Base-by-base conservation (phyloP, 2,888 invertebrate species). In the Pyrocoelia pectoralis region DNA sequence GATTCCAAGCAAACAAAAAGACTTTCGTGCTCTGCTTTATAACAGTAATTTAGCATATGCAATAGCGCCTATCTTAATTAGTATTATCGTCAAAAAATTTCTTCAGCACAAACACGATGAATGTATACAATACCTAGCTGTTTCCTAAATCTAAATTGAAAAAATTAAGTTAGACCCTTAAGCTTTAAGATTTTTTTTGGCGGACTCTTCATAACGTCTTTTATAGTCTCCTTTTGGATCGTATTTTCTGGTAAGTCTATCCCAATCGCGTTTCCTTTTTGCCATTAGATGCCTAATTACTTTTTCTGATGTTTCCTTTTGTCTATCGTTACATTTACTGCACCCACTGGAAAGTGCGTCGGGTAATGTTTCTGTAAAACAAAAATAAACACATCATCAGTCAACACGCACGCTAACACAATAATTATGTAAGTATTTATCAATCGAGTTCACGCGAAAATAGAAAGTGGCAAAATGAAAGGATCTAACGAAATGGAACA, bases 301-400 rank as follows among this genome's bases (percentile, higher is more conserved):
- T 76, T 89, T 89, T 43, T 90, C 87, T 0, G 90, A 88, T 0
- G 85, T 86, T 56, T 79, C 80, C 78, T 87, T 89, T 78, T 91
- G 91, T 57, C 86, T 84, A 18, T 86, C 85, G 33, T 85, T 88
- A 74, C 91, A 91, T 77, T 89, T 90, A 14, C 77, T 79, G 73
- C 91, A 92, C 65, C 87, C 88, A 56, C 86, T 87, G 53, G 83
- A 79, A 56, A 91, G 84, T 0, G 91, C 91, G 75, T 91, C 91
- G 0, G 91, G 91, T 3, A 92, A 81, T 57, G 87, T 88, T 66
- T 84, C 91, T 91, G 80, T 28, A 83, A 83, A 68, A 50, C 70
- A 67, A 24, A 5, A 6, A 24, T 5, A 24, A 24, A 24, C 24
- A 6, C n/a, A n/a, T n/a, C n/a, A n/a, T n/a, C n/a, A n/a, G n/a